A percentile compares a stretch with the other conserved stretches of the same genome.
These are phyloP conservation scores for Myocastor coypus DNA, from an alignment of 2,113 vertebrate species.

Conservation along the genomic window DNA sequence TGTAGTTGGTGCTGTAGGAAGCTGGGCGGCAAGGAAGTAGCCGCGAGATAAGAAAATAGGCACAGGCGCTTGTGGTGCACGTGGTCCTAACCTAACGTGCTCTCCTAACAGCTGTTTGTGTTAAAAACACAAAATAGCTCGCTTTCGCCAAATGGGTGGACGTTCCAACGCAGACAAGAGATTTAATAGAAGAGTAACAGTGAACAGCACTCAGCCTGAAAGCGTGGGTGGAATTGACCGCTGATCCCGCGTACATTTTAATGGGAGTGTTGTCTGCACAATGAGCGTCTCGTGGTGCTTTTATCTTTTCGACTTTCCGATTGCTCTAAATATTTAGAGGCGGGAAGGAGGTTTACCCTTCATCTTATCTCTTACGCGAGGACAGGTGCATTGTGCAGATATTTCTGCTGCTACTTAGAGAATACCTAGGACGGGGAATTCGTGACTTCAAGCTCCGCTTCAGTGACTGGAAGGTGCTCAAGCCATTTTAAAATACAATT, in stretches of 20 bases:
- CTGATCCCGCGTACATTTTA: constrained; percentile 54
- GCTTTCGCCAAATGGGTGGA: neutral
- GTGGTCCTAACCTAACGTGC: neutral
- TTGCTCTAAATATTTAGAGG: constrained; percentile 32
- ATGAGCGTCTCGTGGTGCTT: neutral
- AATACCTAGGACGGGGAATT: constrained; percentile 58
- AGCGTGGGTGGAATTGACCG: constrained; percentile 24
- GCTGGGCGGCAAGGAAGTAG: neutral
- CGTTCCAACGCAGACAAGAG: neutral
- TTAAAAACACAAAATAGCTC: constrained; percentile 45
- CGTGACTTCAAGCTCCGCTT: constrained; percentile 65
- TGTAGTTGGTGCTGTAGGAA: neutral
- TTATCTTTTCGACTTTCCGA: neutral
- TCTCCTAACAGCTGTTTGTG: neutral
- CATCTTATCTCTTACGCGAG: constrained; percentile 54
- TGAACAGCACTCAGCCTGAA: constrained; percentile 36
- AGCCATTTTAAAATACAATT: constrained; percentile 62
- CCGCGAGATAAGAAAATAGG: neutral
- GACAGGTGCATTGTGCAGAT: constrained; percentile 40
- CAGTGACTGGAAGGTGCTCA: constrained; percentile 65
- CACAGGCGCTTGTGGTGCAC: neutral
- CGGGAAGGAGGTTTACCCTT: constrained; percentile 59
- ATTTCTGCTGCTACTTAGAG: constrained; percentile 56
- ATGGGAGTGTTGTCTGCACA: constrained; percentile 41
- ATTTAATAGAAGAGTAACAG: neutral